phyloP scores from a whole-genome alignment of 2,888 invertebrate species.

The Heteropelma amictum region DNA sequence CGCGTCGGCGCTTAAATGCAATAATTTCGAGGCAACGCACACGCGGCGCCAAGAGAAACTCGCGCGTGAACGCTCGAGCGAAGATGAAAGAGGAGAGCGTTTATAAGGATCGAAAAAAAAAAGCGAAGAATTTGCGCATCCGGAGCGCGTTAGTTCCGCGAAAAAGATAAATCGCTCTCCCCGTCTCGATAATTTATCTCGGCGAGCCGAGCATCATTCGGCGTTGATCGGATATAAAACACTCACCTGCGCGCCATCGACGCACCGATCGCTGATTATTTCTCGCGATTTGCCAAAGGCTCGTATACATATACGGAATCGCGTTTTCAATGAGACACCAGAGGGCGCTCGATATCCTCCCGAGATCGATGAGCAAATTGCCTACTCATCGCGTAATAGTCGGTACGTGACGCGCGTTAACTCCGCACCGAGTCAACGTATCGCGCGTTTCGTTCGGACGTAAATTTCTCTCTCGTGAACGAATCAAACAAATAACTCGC shows the following conservation, averaged over 20 bases:
- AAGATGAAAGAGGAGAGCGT: slow-evolving; percentile 22
- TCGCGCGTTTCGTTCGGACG: slow-evolving; percentile 17
- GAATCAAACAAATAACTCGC: neutral
- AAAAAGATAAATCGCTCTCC: slow-evolving; percentile 53
- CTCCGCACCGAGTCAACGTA: slow-evolving; percentile 36
- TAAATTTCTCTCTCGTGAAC: neutral
- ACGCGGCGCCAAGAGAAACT: slow-evolving; percentile 46
- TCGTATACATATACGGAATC: too few relatives aligned
- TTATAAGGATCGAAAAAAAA: slow-evolving; percentile 13
- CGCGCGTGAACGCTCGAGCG: slow-evolving; percentile 37
- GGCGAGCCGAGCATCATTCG: slow-evolving; percentile 41
- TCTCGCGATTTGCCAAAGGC: slow-evolving; percentile 69
- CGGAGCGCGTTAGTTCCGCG: slow-evolving; percentile 51
- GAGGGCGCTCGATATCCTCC: slow-evolving; percentile 51
- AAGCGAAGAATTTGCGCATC: slow-evolving; percentile 20
- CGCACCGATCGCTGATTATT: slow-evolving; percentile 75
- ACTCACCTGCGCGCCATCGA: slow-evolving; percentile 63
- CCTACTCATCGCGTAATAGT: slow-evolving; percentile 75
- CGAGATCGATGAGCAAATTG: slow-evolving; percentile 71
- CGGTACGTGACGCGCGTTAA: slow-evolving; percentile 67
- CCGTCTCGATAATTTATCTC: slow-evolving; percentile 20
- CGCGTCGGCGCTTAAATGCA: slow-evolving; percentile 35
- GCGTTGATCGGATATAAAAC: slow-evolving; percentile 28
- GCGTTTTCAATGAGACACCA: too few relatives aligned
- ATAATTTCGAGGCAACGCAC: slow-evolving; percentile 49